Base-by-base conservation (phyloP, 2,797 vertebrate species). In the Euthynnus affinis region DNA sequence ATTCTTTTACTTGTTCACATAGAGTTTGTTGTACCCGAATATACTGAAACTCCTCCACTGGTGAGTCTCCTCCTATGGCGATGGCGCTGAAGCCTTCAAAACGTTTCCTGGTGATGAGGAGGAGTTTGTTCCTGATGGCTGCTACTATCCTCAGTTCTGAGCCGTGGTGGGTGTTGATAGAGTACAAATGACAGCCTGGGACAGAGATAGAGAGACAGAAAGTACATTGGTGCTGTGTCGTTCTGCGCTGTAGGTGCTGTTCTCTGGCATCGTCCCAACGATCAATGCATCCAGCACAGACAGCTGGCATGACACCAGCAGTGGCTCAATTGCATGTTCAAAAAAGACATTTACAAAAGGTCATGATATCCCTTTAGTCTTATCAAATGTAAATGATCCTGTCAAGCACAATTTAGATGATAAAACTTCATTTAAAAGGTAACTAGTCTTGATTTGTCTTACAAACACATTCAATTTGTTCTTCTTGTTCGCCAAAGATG, bases 31-130 rank as follows among this genome's bases (percentile, higher is more conserved):
- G 63, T 91, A 96, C 95, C 96, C 98, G 94, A 91, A 99, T 99
- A 91, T 99, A 99, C 89, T 99, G 98, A 93, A 99, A 99, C 90
- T 99, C 97, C 73, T 99, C 98, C 62, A 98, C 95, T 0, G 98
- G 98, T 0, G 97, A 98, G 72, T 98, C 97, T 0, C 93, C 82
- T 0, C 93, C 90, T 10, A 91, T 56, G 15, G 93, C 85, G 58
- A 89, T n/a, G 22, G 95, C 86, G 15, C 91, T 85, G 23, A 91
- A 91, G 70, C 89, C 90, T 32, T 93, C 92, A 0, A 82, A 78
- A 5, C 94, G 94, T 88, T 97, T 99, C 92, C 96, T 96, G 76
- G 97, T 99, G 94, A 99, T 94, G 63, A 99, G 97, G 80, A 99
- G 98, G 46, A 99, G 96, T 90, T 99, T 99, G 92, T 98, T 99